Base-by-base conservation (phyloP, 2,797 vertebrate genomes). In the Eulemur albifrons region DNA sequence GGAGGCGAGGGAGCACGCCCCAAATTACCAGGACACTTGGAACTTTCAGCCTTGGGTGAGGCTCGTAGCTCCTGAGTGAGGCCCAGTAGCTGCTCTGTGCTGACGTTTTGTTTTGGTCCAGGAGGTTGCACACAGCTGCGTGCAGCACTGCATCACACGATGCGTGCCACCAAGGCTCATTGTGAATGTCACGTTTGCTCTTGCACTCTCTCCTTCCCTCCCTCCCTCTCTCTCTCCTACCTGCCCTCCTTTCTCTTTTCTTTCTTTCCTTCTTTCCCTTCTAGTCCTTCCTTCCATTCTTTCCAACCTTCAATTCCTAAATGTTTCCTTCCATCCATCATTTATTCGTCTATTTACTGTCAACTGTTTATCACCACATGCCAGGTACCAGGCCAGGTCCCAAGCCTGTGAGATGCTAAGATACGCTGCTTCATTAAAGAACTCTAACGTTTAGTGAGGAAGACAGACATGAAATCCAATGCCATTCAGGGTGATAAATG, bases 161-260 rank as follows among this genome's bases (percentile, higher is more conserved):
- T 6, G 23, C 5, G 4, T 5, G 23, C 18, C 48, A 1, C 30
- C 2, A 3, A 23, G 12, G 25, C 72, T 75, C 50, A 52, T 13
- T 2, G 40, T 13, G 72, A 57, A 4, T 1, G 9, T 10, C 23
- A 9, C 0, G 4, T 21, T 50, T 45, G 32, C 20, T 32, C 3
- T 21, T 30, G 45, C 32, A 5, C 18, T 8, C 43, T 13, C 30
- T 83, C 10, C 6, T 9, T 32, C 65, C 5, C 18, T 77, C 45
- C 10, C 4, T 67, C n/a, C 11, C 1, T n/a, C 21, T 35, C 5
- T 25, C 48, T 8, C 11, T 21, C 10, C 9, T 5, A 35, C 11
- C 6, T 18, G 21, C 21, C 6, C 2, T 77, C 4, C 14, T 20
- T 20, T 43, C 35, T 21, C 14, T 13, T 15, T 27, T 10, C 40